These are phyloP conservation scores for Phaetusa simplex DNA, from an alignment of 2,113 vertebrate genomes.

Conservation along the genomic window DNA sequence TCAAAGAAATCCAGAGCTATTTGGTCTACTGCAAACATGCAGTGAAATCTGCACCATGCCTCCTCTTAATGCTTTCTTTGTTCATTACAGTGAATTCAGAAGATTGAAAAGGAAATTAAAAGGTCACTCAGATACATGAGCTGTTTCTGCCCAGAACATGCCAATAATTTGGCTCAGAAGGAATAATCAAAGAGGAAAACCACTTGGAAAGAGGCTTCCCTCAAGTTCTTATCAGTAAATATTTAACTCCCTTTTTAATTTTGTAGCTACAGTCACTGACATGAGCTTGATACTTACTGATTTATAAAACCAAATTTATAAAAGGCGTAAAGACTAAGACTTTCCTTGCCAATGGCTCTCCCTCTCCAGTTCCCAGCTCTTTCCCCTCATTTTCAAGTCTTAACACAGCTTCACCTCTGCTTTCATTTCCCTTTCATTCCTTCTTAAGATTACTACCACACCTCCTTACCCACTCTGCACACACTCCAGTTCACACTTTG, in stretches of 20 bases:
- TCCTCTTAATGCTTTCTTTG: conserved; percentile 33
- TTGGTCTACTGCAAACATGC: neutral
- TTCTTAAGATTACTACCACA: neutral
- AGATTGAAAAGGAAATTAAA: conserved; percentile 16
- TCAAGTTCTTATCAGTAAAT: neutral
- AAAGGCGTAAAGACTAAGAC: neutral
- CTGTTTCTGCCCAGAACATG: conserved; percentile 9
- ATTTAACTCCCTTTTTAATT: neutral
- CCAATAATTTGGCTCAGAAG: neutral
- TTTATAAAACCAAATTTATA: neutral
- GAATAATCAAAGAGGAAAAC: neutral
- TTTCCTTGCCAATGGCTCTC: neutral
- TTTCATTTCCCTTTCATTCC: neutral
- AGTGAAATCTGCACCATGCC: neutral
- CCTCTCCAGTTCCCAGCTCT: neutral
- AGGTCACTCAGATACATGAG: neutral
- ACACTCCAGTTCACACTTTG: neutral
- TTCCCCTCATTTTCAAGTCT: neutral
- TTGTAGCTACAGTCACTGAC: neutral
- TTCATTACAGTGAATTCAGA: neutral
- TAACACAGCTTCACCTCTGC: neutral
- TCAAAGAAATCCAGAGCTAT: neutral
- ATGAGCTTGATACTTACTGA: neutral
- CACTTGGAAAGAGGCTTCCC: neutral
- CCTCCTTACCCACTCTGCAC: neutral